Evolutionary conservation across 1,140 invertebrate species (phyloP), one percentile per base, ranked within the genome.

Genomic region (Drosophila seguyi): DNA sequence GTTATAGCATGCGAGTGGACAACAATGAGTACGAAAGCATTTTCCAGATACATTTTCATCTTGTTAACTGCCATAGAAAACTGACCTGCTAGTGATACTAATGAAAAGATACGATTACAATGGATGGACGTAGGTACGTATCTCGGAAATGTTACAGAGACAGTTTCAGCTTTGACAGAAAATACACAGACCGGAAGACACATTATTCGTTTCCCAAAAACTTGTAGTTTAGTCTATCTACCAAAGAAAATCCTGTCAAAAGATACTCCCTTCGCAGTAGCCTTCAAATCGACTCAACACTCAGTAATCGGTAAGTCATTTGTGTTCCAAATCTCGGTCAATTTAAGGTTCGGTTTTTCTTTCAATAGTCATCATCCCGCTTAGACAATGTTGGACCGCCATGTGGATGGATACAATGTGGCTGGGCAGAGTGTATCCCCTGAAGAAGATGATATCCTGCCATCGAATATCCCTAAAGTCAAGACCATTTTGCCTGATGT

Each of bases 361-460:
- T 44, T 53, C 18, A 8, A 27, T 53, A 52, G 22, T 34, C 11
- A 27, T 29, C 36, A n/a, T n/a, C n/a, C 45, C 27, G 27, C 27
- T 27, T 29, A 20, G 11, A 81, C 14, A 53, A 82, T 77, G 74
- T 68, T 74, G 29, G 53, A 77, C 29, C n/a, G n/a, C 14, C 36
- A 42, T 10, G 29, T 44, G 47, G 31, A 66, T 53, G 62, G 1
- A 29, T 14, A 5, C 1, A 18, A 18, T 18, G n/a, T 25, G 36
- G 47, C 29, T 25, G 44, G 20, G 25, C 20, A 1, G 16, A 13
- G 8, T 3, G 44, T 34, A 16, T 13, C 11, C 2, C 11, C 11
- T 27, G 25, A 34, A 38, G 57, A 6, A 13, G 57, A 38, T 14
- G 16, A n/a, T n/a, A n/a, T 47, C 20, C 25, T 47, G 5, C 44